These are phyloP conservation scores for Botrylloides violaceus DNA, from an alignment of 23 tunicate species.

Conservation along the genomic window DNA sequence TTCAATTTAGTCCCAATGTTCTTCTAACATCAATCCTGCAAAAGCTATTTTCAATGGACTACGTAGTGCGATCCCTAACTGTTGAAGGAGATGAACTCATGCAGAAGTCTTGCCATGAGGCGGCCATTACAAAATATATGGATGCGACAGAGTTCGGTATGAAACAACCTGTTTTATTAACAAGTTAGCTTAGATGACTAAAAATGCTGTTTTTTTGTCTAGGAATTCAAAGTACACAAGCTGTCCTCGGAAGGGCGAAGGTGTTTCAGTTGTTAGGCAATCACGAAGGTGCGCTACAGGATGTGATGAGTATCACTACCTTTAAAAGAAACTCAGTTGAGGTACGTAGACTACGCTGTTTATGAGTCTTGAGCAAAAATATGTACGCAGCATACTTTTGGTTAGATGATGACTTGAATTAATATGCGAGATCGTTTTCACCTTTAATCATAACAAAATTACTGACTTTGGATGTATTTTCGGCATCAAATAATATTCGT, in stretches of 20 bases:
- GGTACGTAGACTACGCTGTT: too few relatives aligned
- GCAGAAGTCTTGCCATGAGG: conserved; percentile 24
- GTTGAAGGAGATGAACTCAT: conserved; percentile 38
- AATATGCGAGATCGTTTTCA: too few relatives aligned
- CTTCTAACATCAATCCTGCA: conserved; percentile 1
- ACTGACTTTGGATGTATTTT: too few relatives aligned
- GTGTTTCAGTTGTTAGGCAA: not conserved
- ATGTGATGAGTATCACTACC: not conserved
- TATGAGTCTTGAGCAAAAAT: too few relatives aligned
- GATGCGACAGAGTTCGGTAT: conserved; percentile 37
- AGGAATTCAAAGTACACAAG: not conserved
- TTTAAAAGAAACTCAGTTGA: conserved; percentile 4
- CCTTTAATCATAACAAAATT: too few relatives aligned
- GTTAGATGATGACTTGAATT: too few relatives aligned
- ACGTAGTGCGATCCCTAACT: conserved; percentile 37
- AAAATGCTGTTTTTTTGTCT: not conserved
- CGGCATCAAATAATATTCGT: too few relatives aligned
- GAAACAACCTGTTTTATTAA: not conserved
- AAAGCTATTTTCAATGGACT: conserved; percentile 48
- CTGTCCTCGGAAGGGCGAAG: not conserved
- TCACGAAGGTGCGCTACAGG: not conserved
- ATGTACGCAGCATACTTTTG: too few relatives aligned
- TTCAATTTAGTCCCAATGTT: conserved; percentile 11
- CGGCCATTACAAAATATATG: conserved; percentile 41
- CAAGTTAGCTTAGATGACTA: too few relatives aligned